These are phyloP conservation scores for Papilio elwesi DNA, from an alignment of 2,888 invertebrate genomes.

Conservation along the genomic window DNA sequence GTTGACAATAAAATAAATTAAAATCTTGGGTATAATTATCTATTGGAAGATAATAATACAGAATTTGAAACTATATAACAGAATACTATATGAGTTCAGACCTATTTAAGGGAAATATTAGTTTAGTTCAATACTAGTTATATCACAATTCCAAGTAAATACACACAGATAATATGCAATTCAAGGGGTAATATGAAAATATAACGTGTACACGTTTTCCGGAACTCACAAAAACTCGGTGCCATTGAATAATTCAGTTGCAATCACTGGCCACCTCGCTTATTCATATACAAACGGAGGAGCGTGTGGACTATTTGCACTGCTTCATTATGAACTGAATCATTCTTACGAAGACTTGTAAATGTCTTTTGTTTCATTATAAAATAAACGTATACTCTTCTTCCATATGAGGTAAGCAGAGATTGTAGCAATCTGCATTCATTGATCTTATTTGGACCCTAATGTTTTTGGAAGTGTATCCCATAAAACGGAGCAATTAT, in stretches of 20 bases:
- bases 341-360: not conserved
- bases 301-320: constrained; percentile 6
- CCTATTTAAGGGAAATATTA: too few relatives aligned
- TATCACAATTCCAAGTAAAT: not conserved
- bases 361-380: not conserved
- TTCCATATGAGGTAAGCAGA: too few relatives aligned
- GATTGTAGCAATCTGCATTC: too few relatives aligned
- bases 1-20: too few relatives aligned
- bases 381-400: not conserved
- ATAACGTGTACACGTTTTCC: constrained; percentile 21
- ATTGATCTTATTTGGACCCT: too few relatives aligned
- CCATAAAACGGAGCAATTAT: too few relatives aligned
- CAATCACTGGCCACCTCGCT: constrained; percentile 78
- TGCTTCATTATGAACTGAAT: constrained; percentile 1
- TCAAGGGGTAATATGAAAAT: constrained; percentile 21
- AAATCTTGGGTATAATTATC: too few relatives aligned
- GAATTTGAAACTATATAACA: too few relatives aligned
- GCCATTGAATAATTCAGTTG: constrained; percentile 74
- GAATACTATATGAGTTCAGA: too few relatives aligned
- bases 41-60: too few relatives aligned
- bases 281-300: constrained; percentile 67
- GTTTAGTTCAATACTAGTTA: too few relatives aligned
- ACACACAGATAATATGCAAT: not conserved
- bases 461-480: too few relatives aligned
- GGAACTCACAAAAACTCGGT: constrained; percentile 48